phyloP scores from a whole-genome alignment of 2,113 vertebrate genomes.

The Noctilio leporinus region DNA sequence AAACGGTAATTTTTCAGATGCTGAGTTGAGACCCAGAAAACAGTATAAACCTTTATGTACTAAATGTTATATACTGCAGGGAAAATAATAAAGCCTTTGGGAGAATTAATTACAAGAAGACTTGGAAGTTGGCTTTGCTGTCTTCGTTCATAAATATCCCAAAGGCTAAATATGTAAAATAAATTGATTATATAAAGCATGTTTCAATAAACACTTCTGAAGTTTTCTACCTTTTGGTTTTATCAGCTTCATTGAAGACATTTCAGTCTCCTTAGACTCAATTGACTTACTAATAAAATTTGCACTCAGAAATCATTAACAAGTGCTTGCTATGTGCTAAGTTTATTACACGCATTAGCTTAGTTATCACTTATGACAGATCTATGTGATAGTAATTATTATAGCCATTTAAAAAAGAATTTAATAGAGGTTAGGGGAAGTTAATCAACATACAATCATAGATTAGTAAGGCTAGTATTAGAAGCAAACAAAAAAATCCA shows the following conservation, averaged over 20 bases:
- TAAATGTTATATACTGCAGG: background rate
- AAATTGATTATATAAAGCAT: background rate
- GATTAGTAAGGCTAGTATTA: background rate
- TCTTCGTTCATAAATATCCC: background rate
- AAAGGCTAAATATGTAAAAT: background rate
- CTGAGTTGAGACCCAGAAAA: background rate
- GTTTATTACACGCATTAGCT: background rate
- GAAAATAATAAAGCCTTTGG: background rate
- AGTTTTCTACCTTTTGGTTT: background rate
- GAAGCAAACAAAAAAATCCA: background rate
- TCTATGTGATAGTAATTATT: background rate
- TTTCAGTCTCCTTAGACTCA: background rate
- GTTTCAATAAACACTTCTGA: background rate
- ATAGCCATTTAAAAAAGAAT: background rate
- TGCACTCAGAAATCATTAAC: background rate
- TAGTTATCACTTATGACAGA: background rate
- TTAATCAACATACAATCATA: background rate
- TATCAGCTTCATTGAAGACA: background rate
- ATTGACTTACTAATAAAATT: background rate
- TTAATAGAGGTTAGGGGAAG: background rate
- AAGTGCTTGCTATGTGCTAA: background rate
- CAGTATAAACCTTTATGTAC: background rate
- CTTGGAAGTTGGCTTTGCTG: background rate
- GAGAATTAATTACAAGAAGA: background rate
- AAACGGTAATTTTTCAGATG: background rate